phyloP scores from a whole-genome alignment of 1,140 invertebrate species.

The Drosophila quadrilineata region DNA sequence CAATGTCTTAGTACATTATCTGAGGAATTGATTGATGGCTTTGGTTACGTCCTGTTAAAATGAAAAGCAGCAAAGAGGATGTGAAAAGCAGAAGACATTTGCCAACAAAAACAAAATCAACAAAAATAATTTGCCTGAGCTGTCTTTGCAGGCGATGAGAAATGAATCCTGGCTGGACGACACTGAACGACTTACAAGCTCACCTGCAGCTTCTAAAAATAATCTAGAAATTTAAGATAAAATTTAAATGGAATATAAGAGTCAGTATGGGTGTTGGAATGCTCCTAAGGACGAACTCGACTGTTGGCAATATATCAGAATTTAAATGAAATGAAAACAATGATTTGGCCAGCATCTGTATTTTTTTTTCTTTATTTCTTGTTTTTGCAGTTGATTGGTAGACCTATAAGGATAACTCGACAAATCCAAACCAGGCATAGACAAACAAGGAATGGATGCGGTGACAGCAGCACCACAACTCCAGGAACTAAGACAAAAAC shows the following conservation, averaged over 20 bases:
- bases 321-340: constrained; percentile 78
- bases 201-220: constrained; percentile 1
- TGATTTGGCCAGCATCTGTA: too few relatives aligned
- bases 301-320: constrained; percentile 53
- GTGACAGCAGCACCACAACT: constrained; percentile 9
- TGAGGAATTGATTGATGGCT: constrained; percentile 68
- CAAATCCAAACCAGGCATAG: constrained; percentile 39
- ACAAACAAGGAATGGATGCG: constrained; percentile 33
- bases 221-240: too few relatives aligned
- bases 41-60: constrained; percentile 14
- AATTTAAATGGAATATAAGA: too few relatives aligned
- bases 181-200: constrained; percentile 16
- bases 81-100: constrained; percentile 30
- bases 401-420: constrained; percentile 35
- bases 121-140: constrained; percentile 44
- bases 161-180: constrained; percentile 17
- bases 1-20: constrained; percentile 54
- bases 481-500: constrained; percentile 44
- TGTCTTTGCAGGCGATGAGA: constrained; percentile 17
- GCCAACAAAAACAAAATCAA: constrained; percentile 47
- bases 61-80: neutral
- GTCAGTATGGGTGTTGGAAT: too few relatives aligned
- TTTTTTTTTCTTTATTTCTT: too few relatives aligned
- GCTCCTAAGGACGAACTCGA: too few relatives aligned
- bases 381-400: constrained; percentile 59